Evolutionary conservation across 1,140 invertebrate genomes (phyloP).

Genomic region (Theocolax elegans): DNA sequence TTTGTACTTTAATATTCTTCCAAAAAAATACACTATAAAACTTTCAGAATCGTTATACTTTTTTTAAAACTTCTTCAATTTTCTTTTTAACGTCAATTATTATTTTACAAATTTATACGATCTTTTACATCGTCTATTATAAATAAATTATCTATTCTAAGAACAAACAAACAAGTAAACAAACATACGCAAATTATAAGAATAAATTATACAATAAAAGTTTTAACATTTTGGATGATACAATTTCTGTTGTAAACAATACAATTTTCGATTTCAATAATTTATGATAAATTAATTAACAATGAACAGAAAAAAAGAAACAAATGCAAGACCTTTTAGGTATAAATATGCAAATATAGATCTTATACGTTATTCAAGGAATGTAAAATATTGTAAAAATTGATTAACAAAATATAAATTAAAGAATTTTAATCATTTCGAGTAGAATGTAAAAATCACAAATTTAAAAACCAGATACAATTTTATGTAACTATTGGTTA

Average conservation of each 20-base stretch:
- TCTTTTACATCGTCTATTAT: slow-evolving; percentile 3
- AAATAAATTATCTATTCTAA: slow-evolving; percentile 13
- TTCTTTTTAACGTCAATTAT: background rate
- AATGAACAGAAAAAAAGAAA: slow-evolving; percentile 29
- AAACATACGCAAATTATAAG: background rate
- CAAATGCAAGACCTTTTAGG: slow-evolving; percentile 11
- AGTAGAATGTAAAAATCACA: background rate
- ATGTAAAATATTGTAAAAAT: slow-evolving; percentile 42
- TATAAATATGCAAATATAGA: slow-evolving; percentile 32
- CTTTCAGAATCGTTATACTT: background rate
- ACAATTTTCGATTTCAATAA: slow-evolving; percentile 29
- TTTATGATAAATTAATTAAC: slow-evolving; percentile 25
- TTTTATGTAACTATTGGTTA: background rate
- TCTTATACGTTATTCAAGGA: slow-evolving; percentile 38
- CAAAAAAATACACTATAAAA: slow-evolving; percentile 34
- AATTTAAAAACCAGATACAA: slow-evolving; percentile 5
- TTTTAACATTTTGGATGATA: slow-evolving; percentile 15
- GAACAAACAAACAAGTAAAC: slow-evolving; percentile 1
- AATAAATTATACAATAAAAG: slow-evolving; percentile 18
- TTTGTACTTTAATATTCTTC: slow-evolving; percentile 33
- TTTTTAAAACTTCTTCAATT: background rate
- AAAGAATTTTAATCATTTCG: background rate
- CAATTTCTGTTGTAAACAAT: slow-evolving; percentile 25
- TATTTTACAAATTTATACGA: too few species aligned
- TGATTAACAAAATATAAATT: slow-evolving; percentile 31